Base-by-base conservation (phyloP, 1,140 invertebrate species). In the Tribolium castaneum region DNA sequence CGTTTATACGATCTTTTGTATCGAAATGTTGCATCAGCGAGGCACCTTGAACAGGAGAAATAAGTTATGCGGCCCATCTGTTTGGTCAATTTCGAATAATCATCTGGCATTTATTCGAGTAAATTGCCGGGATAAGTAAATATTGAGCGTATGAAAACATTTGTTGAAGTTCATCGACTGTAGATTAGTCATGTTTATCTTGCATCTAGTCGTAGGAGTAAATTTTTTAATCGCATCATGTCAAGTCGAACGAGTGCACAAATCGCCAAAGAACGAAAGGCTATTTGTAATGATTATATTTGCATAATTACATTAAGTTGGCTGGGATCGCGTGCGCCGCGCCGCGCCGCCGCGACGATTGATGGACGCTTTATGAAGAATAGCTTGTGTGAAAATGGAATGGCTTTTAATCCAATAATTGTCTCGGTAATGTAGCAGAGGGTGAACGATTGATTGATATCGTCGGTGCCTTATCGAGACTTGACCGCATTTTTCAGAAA, bases 231-330 rank as follows among this genome's bases (percentile, higher is more conserved):
- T 73, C 49, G 19, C 52, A 73, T 73, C 71, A 73, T 35, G 14
- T 73, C 71, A 45, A 75, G 54, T 56, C 59, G 51, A 75, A 75
- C 16, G 51, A 9, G 7, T 59, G 6, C 51, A 56, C 51, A 34
- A 74, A 74, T 51, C 39, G 16, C 25, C 34, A 66, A 76, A 76
- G 54, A 34, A 19, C 52, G 73, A 56, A 54, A 62, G 59, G 45
- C 54, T 62, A 76, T 76, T 76, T 76, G 74, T 76, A 76, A 59
- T 62, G 54, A 76, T 76, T 66, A 75, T 56, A 76, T 76, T 76
- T 76, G 74, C 74, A 76, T 76, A 76, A 76, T 76, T 76, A 76
- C 45, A 76, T 76, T 76, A 76, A 59, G 35, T 25, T 50, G 10
- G 73, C 19, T 50, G 39, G 34, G 16, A 76, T 76, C 35, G 74